Evolutionary conservation across 2,888 invertebrate genomes (phyloP).

Genomic region (Hirtodrosophila duncani): DNA sequence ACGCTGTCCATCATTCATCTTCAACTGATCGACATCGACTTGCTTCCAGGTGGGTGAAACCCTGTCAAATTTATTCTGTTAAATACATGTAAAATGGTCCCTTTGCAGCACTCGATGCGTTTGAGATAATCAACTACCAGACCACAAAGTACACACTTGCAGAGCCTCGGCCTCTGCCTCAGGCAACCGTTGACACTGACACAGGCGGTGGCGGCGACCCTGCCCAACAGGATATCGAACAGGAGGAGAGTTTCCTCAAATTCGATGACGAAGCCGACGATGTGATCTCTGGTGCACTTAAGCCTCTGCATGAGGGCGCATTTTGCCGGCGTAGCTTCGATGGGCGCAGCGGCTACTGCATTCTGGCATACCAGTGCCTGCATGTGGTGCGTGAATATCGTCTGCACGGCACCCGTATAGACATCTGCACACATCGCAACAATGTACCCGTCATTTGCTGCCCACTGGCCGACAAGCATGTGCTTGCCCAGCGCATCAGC

Average conservation of each 20-base stretch:
- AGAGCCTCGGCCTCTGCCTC: conserved; percentile 34
- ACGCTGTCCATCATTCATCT: background rate
- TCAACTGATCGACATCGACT: conserved; percentile 5
- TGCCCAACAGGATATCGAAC: background rate
- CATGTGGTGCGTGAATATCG: conserved; percentile 75
- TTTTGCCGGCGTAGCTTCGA: conserved; percentile 76
- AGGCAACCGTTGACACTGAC: background rate
- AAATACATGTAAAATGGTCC: background rate
- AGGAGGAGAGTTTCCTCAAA: conserved; percentile 36
- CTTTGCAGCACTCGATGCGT: conserved; percentile 28
- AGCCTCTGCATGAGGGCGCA: conserved; percentile 62
- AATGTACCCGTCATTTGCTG: conserved; percentile 78
- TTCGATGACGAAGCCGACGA: conserved; percentile 36
- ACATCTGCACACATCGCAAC: conserved; percentile 69
- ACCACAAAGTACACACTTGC: conserved; percentile 48
- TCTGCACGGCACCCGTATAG: conserved; percentile 70
- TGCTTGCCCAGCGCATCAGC: conserved; percentile 68
- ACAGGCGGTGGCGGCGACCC: background rate
- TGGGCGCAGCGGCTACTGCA: conserved; percentile 75
- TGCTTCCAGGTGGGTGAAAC: conserved; percentile 4
- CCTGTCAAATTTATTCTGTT: background rate
- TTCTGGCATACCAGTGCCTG: conserved; percentile 73
- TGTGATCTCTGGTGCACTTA: background rate
- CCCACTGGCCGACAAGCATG: conserved; percentile 70
- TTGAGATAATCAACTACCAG: conserved; percentile 51